Conservation (phyloP, 2,888 invertebrate species). For the Leptopilina drosophilae region DNA sequence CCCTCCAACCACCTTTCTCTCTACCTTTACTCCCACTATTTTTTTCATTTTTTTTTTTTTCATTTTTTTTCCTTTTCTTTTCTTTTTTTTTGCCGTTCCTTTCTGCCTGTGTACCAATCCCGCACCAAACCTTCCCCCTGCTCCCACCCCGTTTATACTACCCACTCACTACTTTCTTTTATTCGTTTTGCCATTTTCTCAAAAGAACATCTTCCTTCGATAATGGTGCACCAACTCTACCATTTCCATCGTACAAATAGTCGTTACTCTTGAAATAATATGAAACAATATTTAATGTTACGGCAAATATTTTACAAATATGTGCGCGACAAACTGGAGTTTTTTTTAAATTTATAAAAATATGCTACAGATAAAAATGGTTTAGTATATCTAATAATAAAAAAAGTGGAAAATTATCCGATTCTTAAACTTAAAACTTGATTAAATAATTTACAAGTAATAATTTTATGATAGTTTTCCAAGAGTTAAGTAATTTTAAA, state of each 20-base stretch:
- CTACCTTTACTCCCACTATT: conserved; percentile 43
- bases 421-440: too few species aligned
- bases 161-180: conserved; percentile 23
- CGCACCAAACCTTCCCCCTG: conserved; percentile 1
- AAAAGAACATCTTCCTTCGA: conserved; percentile 31
- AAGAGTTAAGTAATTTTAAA: too few species aligned
- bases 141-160: conserved; percentile 19
- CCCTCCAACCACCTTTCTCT: conserved; percentile 48
- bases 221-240: conserved; percentile 32
- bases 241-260: conserved; percentile 19
- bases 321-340: too few species aligned
- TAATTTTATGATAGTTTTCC: too few species aligned
- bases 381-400: too few species aligned
- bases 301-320: background rate
- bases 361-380: too few species aligned
- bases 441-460: too few species aligned
- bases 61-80: too few species aligned
- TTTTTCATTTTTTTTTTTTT: background rate
- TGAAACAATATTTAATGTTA: background rate
- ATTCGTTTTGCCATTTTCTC: conserved; percentile 37
- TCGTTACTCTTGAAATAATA: conserved; percentile 29
- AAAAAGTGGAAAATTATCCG: too few species aligned
- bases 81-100: conserved; percentile 43
- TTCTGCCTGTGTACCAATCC: conserved; percentile 55
- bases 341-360: too few species aligned